Base-by-base conservation (phyloP, 2,888 invertebrate genomes). In the Tricholauxania praeusta region DNA sequence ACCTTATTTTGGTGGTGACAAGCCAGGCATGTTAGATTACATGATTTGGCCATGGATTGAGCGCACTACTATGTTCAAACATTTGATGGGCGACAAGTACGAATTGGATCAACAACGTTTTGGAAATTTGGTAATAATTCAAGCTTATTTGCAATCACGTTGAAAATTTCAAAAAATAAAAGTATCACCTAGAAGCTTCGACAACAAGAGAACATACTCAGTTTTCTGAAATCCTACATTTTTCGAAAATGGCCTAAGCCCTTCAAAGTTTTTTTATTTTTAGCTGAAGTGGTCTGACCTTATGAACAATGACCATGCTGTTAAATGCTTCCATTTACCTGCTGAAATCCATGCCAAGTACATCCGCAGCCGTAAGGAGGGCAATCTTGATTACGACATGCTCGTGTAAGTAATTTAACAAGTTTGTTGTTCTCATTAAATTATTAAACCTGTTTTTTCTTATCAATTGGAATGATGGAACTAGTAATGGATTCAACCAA, bases 21-120 rank as follows among this genome's bases (percentile, higher is more conserved):
- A 90, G 72, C 93, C 94, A 2, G 94, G 94, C 59, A 91, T 93
- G 89, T 87, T 94, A 63, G 95, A 95, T 84, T 92, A 92, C 79
- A 93, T 94, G 89, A 91, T 95, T 77, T 95, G 94, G 94, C 95
- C 95, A 2, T 95, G 94, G 92, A 90, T 93, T 80, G 95, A 95
- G 84, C 82, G 86, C 47, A 68, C 82, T 14, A 62, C 80, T 15
- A 73, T 93, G 22, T 87, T 94, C 0, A 88, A 89, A 80, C 82
- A 91, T 17, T 82, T 92, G 59, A 62, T 82, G 5, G 91, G 90
- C 66, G 88, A 90, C 55, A 89, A 91, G 64, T 93, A 91, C 85
- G 86, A 89, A 65, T 88, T 94, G 82, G 92, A 92, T 60, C 89
- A 89, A 72, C 88, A 91, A 19, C 91, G 91, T 84, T 93, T 92